These are phyloP conservation scores for Tubiluchus corallicola DNA, from an alignment of 2,888 invertebrate species.

Conservation along the genomic window DNA sequence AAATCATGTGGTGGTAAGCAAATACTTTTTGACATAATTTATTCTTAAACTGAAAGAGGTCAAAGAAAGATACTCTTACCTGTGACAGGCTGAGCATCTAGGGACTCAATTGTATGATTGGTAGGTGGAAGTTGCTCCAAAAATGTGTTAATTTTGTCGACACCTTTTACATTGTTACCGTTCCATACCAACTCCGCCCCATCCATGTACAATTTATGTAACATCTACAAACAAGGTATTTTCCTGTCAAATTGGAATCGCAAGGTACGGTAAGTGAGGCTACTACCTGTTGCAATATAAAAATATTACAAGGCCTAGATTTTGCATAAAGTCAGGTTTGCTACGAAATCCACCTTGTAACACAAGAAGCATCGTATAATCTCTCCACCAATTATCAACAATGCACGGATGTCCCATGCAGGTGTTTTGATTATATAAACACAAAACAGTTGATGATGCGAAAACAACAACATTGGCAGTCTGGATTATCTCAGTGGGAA, in stretches of 20 bases:
- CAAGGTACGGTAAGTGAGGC: too few relatives aligned
- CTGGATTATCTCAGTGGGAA: too few relatives aligned
- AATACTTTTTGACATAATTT: neutral
- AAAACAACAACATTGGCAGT: constrained; percentile 6
- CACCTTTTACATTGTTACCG: constrained; percentile 63
- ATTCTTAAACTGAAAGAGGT: neutral
- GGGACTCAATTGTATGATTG: constrained; percentile 50
- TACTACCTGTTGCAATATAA: too few relatives aligned
- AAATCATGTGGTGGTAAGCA: constrained; percentile 6
- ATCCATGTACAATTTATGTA: constrained; percentile 62
- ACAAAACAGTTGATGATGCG: constrained; percentile 8
- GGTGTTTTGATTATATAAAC: constrained; percentile 8
- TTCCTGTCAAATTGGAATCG: too few relatives aligned
- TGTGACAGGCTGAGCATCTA: constrained; percentile 69
- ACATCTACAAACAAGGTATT: constrained; percentile 19
- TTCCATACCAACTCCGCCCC: constrained; percentile 76
- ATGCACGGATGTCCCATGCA: neutral
- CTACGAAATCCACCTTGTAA: too few relatives aligned
- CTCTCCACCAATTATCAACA: too few relatives aligned
- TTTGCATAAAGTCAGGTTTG: too few relatives aligned
- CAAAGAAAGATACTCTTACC: constrained; percentile 28
- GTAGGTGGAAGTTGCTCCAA: constrained; percentile 61
- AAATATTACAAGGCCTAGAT: too few relatives aligned
- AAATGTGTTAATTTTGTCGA: constrained; percentile 64
- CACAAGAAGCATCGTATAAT: too few relatives aligned